Evolutionary conservation across 1,140 invertebrate species (phyloP), one percentile per base, ranked within the genome.

Genomic region (Diabrotica undecimpunctata): DNA sequence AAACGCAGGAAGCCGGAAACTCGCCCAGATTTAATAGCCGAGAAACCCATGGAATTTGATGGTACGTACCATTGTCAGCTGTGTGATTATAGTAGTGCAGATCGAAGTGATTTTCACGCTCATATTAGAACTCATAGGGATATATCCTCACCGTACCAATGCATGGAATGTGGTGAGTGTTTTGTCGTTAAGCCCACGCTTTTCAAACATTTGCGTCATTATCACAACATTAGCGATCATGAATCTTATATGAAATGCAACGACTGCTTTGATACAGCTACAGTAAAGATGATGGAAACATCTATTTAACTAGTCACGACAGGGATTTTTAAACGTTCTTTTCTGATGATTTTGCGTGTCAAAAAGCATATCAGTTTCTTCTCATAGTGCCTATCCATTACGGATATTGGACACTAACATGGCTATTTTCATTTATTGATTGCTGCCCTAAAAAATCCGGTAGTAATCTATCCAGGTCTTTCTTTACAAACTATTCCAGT

Each of bases 151-250:
- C 81, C 83, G 53, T 87, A 85, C 71, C 81, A 88, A 61, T 89
- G 87, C 71, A 77, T 87, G 73, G 87, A 89, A 72, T 89, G 87
- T 71, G 87, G 86, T 1, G 81, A 86, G 65, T 87, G 86, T 75
- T 88, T 88, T 72, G 84, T 86, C 11, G 86, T 87, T 0, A 84
- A 83, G 64, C 83, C 84, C 6, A 86, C 86, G 53, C 80, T 89
- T 61, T 80, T 83, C 7, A 88, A 84, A 75, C 87, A 89, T 77
- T 77, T 89, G 7, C 77, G 83, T 63, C 81, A 86, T 50, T 83
- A 81, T 67, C 87, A 89, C 72, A 76, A 80, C 37, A 83, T 89
- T 58, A 70, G 74, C 3, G 78, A 88, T 79, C 79, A 81, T 10
- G 81, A 84, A 6, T 71, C 71, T 9, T 88, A 89, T 70, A 81